A percentile compares a stretch with the other conserved stretches of the same genome.
phyloP scores from a whole-genome alignment of 2,888 invertebrate species.

The Coelinius sp. region DNA sequence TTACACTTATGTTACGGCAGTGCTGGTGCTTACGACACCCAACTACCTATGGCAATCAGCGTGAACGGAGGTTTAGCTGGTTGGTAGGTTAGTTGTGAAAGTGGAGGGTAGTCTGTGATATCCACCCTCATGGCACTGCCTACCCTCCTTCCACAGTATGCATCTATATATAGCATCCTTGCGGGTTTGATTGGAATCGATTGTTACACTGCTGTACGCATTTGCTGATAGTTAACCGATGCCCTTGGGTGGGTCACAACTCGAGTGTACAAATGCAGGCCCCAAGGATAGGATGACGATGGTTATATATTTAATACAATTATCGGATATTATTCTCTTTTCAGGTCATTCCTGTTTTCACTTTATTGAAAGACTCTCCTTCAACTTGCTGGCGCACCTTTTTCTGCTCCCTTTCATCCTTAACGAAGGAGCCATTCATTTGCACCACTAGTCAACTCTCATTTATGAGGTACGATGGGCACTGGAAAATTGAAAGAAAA shows the following conservation, averaged over 20 bases:
- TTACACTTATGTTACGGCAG: slow-evolving; percentile 33
- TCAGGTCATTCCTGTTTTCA: not conserved
- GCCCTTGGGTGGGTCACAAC: not conserved
- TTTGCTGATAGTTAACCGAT: slow-evolving; percentile 6
- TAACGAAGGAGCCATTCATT: not conserved
- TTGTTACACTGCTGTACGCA: slow-evolving; percentile 19
- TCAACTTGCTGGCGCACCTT: not conserved
- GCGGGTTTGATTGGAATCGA: slow-evolving; percentile 34
- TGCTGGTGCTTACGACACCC: slow-evolving; percentile 24
- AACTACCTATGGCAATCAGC: slow-evolving; percentile 27
- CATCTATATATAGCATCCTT: slow-evolving; percentile 5
- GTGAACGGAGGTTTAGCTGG: slow-evolving; percentile 18
- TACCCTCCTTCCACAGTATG: not conserved
- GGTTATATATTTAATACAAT: not conserved
- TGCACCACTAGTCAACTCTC: slow-evolving; percentile 8
- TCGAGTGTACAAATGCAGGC: not conserved
- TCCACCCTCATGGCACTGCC: not conserved
- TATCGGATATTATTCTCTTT: not conserved
- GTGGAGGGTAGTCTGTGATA: slow-evolving; percentile 9
- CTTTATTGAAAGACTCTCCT: not conserved
- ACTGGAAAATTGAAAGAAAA: not conserved
- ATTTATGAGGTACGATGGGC: not conserved
- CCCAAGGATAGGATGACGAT: not conserved
- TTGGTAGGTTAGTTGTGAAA: slow-evolving; percentile 10
- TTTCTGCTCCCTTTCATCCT: not conserved